Base-by-base conservation (phyloP, 2,888 invertebrate species). In the Phragmatobia fuliginosa region DNA sequence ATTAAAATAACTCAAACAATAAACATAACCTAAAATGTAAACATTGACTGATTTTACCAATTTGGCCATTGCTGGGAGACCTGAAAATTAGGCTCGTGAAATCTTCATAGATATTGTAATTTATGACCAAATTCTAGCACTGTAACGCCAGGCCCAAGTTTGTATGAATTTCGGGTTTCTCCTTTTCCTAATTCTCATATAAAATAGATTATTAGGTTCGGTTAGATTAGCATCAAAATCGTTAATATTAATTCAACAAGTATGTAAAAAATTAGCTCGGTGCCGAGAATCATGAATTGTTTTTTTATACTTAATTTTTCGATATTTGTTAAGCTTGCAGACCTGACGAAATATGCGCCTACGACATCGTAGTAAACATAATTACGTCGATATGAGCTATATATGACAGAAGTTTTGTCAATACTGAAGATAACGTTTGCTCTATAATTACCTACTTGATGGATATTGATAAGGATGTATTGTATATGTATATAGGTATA, bases 331-430 rank as follows among this genome's bases (percentile, higher is more conserved):
- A 33, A 65, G 28, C 25, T 21, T 56, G 28, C 18, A 56, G 25
- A 31, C 25, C 11, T n/a, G 14, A 56, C 28, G 36, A 18, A 36
- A 56, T 28, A 18, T 38, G 1, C 56, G 18, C 52, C 31, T 21
- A 49, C 16, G 31, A 31, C 21, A 41, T 31, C 32, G 45, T 49
- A 7, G n/a, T 49, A 52, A 70, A 38, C 14, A 32, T 49, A 67
- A 62, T 52, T 61, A 56, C 38, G 28, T 58, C 63, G 62, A 28
- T 59, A 66, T 58, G 56, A 33, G 61, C 56, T 64, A 68, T 56
- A 60, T 76, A 62, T n/a, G 62, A 60, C 66, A 64, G 68, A 77
- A 74, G 77, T 74, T 77, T 67, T 62, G 66, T 72, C 70, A 74
- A 70, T 71, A 68, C 61, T 32, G 38, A 31, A 66, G 66, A 78